phyloP scores from a whole-genome alignment of 2,888 invertebrate species.

The Aporophyla lueneburgensis region DNA sequence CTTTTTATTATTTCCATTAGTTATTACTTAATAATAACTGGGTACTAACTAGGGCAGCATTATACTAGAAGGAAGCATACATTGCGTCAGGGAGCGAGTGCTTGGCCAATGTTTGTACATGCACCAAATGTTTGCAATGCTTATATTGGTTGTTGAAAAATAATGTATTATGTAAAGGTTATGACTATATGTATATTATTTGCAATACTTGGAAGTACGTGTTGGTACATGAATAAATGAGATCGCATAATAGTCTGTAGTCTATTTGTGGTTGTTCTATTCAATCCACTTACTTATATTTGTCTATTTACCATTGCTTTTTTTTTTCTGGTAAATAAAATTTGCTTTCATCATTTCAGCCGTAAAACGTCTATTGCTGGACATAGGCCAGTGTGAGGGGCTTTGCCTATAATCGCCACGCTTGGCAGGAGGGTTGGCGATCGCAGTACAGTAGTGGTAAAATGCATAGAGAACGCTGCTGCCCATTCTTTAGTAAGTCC shows the following conservation, averaged over 20 bases:
- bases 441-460: too few species aligned
- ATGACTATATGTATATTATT: neutral
- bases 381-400: too few species aligned
- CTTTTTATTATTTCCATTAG: neutral
- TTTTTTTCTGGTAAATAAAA: neutral
- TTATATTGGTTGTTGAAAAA: constrained; percentile 26
- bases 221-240: neutral
- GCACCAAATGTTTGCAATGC: constrained; percentile 45
- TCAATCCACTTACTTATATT: neutral
- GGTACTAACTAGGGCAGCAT: constrained; percentile 23
- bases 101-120: constrained; percentile 46
- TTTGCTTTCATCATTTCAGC: neutral
- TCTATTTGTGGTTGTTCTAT: neutral
- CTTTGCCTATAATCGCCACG: too few species aligned
- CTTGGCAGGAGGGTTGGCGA: too few species aligned
- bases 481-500: too few species aligned
- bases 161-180: constrained; percentile 9
- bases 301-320: neutral
- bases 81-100: constrained; percentile 28
- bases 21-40: constrained; percentile 15
- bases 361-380: too few species aligned
- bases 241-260: neutral
- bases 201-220: neutral
- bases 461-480: too few species aligned
- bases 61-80: constrained; percentile 17